Conservation (phyloP, 2,797 vertebrate species). For the Anabas testudineus region DNA sequence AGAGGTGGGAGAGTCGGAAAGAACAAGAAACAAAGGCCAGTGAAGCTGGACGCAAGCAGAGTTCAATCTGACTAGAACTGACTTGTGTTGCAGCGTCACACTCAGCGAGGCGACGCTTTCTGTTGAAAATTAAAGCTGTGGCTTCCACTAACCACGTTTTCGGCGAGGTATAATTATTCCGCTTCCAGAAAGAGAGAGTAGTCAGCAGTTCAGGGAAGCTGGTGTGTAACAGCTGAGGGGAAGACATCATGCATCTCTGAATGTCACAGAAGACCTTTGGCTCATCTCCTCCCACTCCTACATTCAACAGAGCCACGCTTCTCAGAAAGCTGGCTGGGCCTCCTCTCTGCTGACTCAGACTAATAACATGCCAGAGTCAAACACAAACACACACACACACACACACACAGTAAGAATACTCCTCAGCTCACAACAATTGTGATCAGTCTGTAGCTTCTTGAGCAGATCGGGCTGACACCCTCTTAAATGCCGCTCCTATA, state of each 20-base stretch:
- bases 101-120: constrained; percentile 5
- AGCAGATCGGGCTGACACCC: background rate
- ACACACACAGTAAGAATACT: constrained; percentile 25
- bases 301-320: constrained; percentile 53
- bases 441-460: constrained; percentile 4
- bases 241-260: constrained; percentile 58
- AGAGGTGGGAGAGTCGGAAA: constrained; percentile 21
- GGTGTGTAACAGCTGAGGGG: constrained; percentile 53
- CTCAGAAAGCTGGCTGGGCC: constrained; percentile 40
- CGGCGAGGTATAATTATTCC: constrained; percentile 11
- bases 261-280: constrained; percentile 56
- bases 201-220: constrained; percentile 58
- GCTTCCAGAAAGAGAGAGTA: constrained; percentile 33
- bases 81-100: constrained; percentile 4
- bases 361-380: constrained; percentile 49
- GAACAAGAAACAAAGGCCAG: constrained; percentile 42
- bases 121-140: background rate
- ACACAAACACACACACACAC: constrained; percentile 30
- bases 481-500: too few species aligned
- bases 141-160: constrained; percentile 9
- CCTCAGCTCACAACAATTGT: constrained; percentile 21
- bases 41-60: constrained; percentile 30
- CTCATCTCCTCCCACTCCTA: constrained; percentile 65
- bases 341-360: constrained; percentile 66
- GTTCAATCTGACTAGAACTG: constrained; percentile 5